These are phyloP conservation scores for Carduelis carduelis DNA, from an alignment of 2,797 vertebrate species.

Conservation along the genomic window DNA sequence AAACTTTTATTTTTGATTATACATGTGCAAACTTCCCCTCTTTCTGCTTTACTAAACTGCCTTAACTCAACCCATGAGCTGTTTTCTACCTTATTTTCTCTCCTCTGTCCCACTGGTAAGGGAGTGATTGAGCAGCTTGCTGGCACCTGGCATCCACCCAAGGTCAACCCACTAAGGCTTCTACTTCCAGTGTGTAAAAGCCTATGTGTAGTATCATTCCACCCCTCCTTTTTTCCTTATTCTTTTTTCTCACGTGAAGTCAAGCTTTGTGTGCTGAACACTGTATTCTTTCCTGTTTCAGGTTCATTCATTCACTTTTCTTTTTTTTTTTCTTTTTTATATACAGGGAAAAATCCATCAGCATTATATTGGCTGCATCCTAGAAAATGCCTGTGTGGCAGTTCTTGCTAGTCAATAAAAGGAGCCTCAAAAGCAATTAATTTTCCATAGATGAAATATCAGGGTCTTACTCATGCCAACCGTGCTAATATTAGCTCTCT, in stretches of 20 bases:
- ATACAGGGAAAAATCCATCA: not conserved
- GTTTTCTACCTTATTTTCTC: not conserved
- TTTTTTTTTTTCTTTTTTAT: not conserved
- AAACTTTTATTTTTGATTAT: not conserved
- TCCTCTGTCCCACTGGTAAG: not conserved
- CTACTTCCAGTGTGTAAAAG: not conserved
- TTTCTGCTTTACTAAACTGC: not conserved
- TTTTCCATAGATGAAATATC: not conserved
- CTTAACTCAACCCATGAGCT: not conserved
- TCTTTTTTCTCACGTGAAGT: not conserved
- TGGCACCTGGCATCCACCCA: not conserved
- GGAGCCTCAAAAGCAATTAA: not conserved
- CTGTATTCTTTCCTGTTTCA: not conserved
- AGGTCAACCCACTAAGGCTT: not conserved
- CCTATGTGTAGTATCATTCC: fast-evolving
- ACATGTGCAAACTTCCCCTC: not conserved
- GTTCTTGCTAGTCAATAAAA: not conserved
- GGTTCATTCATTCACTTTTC: not conserved
- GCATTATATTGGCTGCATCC: not conserved
- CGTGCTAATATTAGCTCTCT: not conserved
- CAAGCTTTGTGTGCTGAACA: not conserved
- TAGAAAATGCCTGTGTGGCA: not conserved
- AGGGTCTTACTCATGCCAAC: not conserved
- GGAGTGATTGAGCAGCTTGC: not conserved
- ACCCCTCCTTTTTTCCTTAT: fast-evolving